These are phyloP conservation scores for Aphodius granarius DNA, from an alignment of 2,888 invertebrate species.

Conservation along the genomic window DNA sequence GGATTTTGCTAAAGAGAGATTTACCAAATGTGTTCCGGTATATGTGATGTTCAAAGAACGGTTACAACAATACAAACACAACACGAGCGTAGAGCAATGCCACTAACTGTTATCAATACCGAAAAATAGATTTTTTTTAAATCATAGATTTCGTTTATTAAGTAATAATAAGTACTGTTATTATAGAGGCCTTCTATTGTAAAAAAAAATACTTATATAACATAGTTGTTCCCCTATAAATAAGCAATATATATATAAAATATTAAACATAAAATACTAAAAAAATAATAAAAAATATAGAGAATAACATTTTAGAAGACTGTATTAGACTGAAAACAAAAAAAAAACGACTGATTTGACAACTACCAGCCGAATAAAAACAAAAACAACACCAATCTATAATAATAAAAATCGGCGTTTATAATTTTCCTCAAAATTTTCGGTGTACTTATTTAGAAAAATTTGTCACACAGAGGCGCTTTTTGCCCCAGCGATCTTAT, in stretches of 20 bases:
- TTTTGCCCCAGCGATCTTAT: not conserved
- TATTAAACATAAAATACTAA: conserved; percentile 1
- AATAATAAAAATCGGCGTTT: conserved; percentile 32
- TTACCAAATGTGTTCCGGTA: conserved; percentile 48
- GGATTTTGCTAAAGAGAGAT: conserved; percentile 23
- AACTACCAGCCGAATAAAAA: conserved; percentile 43
- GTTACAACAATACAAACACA: not conserved
- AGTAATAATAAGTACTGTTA: not conserved
- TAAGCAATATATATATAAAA: conserved; percentile 21
- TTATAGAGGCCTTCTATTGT: conserved; percentile 23
- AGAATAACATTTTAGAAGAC: conserved; percentile 44
- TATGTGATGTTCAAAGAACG: conserved; percentile 42
- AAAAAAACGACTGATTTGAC: conserved; percentile 28
- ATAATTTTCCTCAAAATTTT: conserved; percentile 32
- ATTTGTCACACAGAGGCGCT: no score
- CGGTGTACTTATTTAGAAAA: conserved; percentile 30
- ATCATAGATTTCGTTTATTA: conserved; percentile 22
- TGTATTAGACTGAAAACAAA: conserved; percentile 52
- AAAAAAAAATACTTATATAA: no score
- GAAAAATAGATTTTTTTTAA: conserved; percentile 26
- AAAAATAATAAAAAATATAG: not conserved
- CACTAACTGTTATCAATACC: conserved; percentile 27
- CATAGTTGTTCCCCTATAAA: not conserved
- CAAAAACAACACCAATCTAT: conserved; percentile 29
- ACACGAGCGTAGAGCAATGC: conserved; percentile 17